These are phyloP conservation scores for Latrodectus geometricus DNA, from an alignment of 1,140 invertebrate genomes.

Conservation along the genomic window DNA sequence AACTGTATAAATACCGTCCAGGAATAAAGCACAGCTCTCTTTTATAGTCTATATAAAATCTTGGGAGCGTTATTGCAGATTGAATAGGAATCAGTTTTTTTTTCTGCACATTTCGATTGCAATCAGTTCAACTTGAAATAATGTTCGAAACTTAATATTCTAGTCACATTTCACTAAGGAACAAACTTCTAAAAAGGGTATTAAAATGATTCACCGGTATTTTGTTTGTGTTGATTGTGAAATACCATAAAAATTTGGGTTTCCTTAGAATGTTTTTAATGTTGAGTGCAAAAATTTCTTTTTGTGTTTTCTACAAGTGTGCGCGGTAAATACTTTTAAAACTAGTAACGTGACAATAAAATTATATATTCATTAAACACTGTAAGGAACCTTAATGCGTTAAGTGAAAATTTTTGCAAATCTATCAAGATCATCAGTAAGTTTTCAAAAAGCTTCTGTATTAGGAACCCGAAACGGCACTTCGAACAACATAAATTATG, in stretches of 20 bases:
- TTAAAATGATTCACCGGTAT: background rate
- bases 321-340: constrained; percentile 40
- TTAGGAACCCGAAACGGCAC: constrained; percentile 52
- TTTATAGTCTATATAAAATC: constrained; percentile 56
- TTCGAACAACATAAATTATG: constrained; percentile 18
- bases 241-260: background rate
- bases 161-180: too few species aligned
- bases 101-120: constrained; percentile 29
- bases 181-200: too few species aligned
- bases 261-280: background rate
- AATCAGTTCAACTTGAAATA: constrained; percentile 15
- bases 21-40: constrained; percentile 21
- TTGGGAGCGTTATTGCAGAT: constrained; percentile 59
- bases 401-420: constrained; percentile 11
- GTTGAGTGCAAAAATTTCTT: background rate
- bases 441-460: constrained; percentile 24
- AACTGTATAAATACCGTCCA: constrained; percentile 47
- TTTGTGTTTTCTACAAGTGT: background rate
- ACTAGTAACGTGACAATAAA: constrained; percentile 46
- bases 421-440: constrained; percentile 21
- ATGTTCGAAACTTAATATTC: background rate
- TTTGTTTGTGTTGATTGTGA: background rate
- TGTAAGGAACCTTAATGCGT: constrained; percentile 45
- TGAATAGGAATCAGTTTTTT: constrained; percentile 60
- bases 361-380: constrained; percentile 39